Evolutionary conservation across 2,888 invertebrate genomes (phyloP).

Genomic region (Caenorhabditis auriculariae): DNA sequence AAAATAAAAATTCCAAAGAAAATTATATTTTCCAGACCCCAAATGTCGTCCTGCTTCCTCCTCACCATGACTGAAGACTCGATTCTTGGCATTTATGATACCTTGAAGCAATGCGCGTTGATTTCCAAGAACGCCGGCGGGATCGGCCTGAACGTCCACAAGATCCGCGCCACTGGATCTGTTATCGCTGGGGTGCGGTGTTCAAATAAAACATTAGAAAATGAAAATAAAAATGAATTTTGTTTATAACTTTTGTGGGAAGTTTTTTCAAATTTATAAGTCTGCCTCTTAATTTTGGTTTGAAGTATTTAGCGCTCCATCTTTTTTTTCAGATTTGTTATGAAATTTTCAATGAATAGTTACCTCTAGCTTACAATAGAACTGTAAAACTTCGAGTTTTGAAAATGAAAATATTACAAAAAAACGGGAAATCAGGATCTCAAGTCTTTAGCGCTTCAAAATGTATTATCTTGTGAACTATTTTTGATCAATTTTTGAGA

Average conservation of each 20-base stretch:
- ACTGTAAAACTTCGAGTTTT: not conserved
- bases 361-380: too few relatives aligned
- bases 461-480: too few relatives aligned
- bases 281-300: too few relatives aligned
- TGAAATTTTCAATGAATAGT: too few relatives aligned
- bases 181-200: slow-evolving; percentile 84
- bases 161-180: slow-evolving; percentile 86
- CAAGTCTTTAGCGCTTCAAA: too few relatives aligned
- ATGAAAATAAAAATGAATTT: too few relatives aligned
- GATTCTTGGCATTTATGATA: slow-evolving; percentile 61
- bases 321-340: too few relatives aligned
- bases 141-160: slow-evolving; percentile 92
- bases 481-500: too few relatives aligned
- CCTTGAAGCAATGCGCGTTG: slow-evolving; percentile 74
- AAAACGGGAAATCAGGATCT: not conserved
- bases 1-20: too few relatives aligned
- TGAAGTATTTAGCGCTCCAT: too few relatives aligned
- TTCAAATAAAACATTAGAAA: too few relatives aligned
- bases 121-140: slow-evolving; percentile 97
- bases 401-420: slow-evolving; percentile 1
- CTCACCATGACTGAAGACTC: slow-evolving; percentile 89
- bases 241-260: not conserved
- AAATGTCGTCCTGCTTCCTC: slow-evolving; percentile 90
- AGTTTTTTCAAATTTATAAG: not conserved
- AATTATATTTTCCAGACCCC: slow-evolving; percentile 71